phyloP scores from a whole-genome alignment of 2,113 vertebrate species.

The Cyprinodon variegatus region DNA sequence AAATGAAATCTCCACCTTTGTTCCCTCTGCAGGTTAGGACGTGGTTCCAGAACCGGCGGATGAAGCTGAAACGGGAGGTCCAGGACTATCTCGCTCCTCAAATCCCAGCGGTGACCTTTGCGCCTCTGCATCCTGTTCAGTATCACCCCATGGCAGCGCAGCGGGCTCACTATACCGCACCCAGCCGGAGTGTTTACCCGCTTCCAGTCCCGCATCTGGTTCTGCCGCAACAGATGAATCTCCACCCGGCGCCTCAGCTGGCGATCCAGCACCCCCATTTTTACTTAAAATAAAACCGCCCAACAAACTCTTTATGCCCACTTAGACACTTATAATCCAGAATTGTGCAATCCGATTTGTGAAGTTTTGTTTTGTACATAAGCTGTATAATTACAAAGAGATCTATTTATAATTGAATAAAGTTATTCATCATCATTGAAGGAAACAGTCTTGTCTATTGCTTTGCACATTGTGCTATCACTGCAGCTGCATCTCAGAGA shows the following conservation, averaged over 20 bases:
- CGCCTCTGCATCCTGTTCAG: conserved; percentile 54
- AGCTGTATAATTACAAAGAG: conserved; percentile 39
- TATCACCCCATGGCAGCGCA: conserved; percentile 55
- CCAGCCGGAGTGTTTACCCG: conserved; percentile 45
- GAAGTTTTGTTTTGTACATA: not conserved
- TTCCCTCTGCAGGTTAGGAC: conserved; percentile 80
- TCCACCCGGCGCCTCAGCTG: conserved; percentile 6
- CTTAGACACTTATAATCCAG: conserved; percentile 43
- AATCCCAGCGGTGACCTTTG: conserved; percentile 44
- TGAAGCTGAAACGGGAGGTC: conserved; percentile 87
- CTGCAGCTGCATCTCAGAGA: not conserved
- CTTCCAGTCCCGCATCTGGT: conserved; percentile 52
- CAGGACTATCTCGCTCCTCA: conserved; percentile 79
- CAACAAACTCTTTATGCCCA: not conserved
- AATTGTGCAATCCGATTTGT: conserved; percentile 48
- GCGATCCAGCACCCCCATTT: conserved; percentile 55
- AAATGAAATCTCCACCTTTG: not conserved
- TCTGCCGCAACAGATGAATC: conserved; percentile 44
- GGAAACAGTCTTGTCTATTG: not conserved
- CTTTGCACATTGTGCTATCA: not conserved
- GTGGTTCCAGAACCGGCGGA: conserved; percentile 92
- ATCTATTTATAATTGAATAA: conserved; percentile 75
- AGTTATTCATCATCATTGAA: conserved; percentile 46
- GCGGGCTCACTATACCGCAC: conserved; percentile 34
- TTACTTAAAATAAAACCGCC: conserved; percentile 48